Conservation (phyloP, 2,888 invertebrate genomes). For the Perizoma flavofasciatum region DNA sequence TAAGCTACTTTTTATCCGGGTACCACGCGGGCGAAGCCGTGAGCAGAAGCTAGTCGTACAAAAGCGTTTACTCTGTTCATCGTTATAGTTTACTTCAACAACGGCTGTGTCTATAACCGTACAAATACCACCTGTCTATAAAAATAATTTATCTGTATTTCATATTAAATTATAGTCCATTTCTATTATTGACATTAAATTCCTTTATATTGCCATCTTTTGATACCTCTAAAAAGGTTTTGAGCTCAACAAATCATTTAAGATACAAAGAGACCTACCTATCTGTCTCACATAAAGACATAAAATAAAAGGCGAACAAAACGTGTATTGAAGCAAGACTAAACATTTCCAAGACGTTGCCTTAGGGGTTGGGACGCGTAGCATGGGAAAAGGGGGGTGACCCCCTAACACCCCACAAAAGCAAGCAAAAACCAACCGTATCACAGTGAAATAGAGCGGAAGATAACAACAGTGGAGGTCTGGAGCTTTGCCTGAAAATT, state of each 20-base stretch:
- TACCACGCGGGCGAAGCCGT: too few species aligned
- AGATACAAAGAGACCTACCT: slow-evolving; percentile 45
- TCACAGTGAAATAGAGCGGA: background rate
- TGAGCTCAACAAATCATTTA: slow-evolving; percentile 37
- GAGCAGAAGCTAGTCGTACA: too few species aligned
- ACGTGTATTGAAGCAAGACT: slow-evolving; percentile 72
- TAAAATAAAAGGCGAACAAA: slow-evolving; percentile 73
- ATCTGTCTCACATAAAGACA: slow-evolving; percentile 66
- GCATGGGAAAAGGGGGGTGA: slow-evolving; percentile 45
- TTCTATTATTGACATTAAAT: slow-evolving; percentile 25
- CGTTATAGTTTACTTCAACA: too few species aligned
- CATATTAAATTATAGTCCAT: background rate
- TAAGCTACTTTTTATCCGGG: too few species aligned
- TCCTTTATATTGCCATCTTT: slow-evolving; percentile 22
- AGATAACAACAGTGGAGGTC: accelerated
- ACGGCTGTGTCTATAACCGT: too few species aligned
- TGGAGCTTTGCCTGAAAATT: background rate
- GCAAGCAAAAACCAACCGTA: slow-evolving; percentile 46
- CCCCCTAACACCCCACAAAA: slow-evolving; percentile 34
- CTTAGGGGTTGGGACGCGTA: slow-evolving; percentile 44
- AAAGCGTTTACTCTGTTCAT: too few species aligned
- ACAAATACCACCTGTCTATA: too few species aligned
- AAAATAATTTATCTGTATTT: background rate
- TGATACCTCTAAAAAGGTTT: slow-evolving; percentile 31
- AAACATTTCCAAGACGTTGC: slow-evolving; percentile 78